Evolutionary conservation across 2,113 vertebrate genomes (phyloP), one percentile per base, ranked within the genome.

Genomic region (Hemichromis elongatus): DNA sequence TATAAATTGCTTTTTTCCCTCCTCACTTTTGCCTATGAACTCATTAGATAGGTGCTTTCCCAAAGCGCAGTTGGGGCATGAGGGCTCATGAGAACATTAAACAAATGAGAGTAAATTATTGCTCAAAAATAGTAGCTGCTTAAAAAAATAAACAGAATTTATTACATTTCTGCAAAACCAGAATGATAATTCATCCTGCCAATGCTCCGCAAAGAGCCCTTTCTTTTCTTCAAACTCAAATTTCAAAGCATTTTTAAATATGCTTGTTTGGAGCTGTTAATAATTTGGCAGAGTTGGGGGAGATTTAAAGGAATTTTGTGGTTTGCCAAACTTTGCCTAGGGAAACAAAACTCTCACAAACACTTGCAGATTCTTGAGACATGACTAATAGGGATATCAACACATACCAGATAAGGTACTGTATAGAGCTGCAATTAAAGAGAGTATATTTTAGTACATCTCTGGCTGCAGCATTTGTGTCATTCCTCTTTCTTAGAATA

Each of bases 381-480:
- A 42, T 90, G 82, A 90, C 83, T 80, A 90, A 85, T 37, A 78
- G 24, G 55, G 84, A 87, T 83, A 85, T 83, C 68, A 85, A 75
- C 52, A 70, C 79, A 86, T n/a, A 86, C 81, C 89, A 86, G 85
- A 92, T 88, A 90, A 68, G 68, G 37, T 75, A 66, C 84, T 53
- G 84, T 78, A 82, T 81, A 77, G 57, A 1, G 54, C 57, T 40
- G 33, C 33, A 42, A 4, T 89, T 61, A 83, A 63, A 86, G 40
- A 45, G 5, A 5, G 21, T 19, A 63, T 87, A 19, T 80, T 85
- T 87, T 56, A 56, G 83, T 89, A 61, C 16, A 35, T 26, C 18
- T 86, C 7, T 18, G 21, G 24, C 55, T 79, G 5, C 42, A 77
- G 37, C 30, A 28, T 54, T 86, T 57, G 18, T 80, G 52, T 86